Percentiles rank a stretch among this genome's conserved stretches.
Conservation (phyloP, 2,888 invertebrate genomes). For the Pachycephus smyrnensis region DNA sequence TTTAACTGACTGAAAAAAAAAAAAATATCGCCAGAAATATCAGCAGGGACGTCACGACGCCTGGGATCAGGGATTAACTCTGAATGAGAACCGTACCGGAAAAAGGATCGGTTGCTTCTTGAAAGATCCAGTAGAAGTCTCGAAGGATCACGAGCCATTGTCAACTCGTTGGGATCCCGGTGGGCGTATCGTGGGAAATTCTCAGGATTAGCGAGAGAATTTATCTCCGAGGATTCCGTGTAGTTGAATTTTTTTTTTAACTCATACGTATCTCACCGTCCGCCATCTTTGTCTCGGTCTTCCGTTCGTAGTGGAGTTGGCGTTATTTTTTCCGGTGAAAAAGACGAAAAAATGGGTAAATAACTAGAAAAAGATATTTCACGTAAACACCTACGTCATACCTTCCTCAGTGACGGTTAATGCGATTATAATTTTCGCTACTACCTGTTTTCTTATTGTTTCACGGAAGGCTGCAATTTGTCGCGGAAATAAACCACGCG, state of each 20-base stretch:
- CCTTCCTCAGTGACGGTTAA: neutral
- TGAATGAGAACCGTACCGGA: neutral
- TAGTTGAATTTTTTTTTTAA: neutral
- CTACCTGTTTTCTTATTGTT: neutral
- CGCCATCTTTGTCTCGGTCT: neutral
- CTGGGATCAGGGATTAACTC: neutral
- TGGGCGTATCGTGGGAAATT: constrained; percentile 9
- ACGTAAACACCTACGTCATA: neutral
- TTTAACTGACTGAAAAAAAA: neutral
- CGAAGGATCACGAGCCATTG: constrained; percentile 1
- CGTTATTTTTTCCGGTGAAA: neutral
- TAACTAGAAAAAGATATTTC: neutral
- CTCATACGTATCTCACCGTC: neutral
- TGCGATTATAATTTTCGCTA: neutral
- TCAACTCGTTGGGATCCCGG: neutral
- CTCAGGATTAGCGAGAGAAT: constrained; percentile 3
- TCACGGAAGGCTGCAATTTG: neutral
- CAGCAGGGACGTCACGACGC: neutral
- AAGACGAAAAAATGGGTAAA: neutral
- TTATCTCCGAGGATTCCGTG: neutral
- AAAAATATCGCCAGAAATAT: neutral
- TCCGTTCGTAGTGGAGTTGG: neutral
- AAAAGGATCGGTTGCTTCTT: neutral
- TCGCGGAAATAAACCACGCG: neutral
- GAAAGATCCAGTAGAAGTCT: neutral